Evolutionary conservation across 2,888 invertebrate species (phyloP).

Genomic region (Catocala fraxini): DNA sequence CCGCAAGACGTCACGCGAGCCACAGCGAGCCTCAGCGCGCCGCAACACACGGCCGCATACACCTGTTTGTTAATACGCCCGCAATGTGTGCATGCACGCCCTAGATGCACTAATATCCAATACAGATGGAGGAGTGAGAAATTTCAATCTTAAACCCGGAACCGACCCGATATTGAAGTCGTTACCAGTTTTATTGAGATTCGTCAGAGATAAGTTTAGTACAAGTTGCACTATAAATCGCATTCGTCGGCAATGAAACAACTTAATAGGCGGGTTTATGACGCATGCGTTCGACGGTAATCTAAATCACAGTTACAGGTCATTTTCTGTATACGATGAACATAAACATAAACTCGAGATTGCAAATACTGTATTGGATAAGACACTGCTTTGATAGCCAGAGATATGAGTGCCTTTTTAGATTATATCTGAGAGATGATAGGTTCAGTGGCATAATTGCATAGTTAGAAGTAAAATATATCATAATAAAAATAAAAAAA

Average conservation of each 20-base stretch:
- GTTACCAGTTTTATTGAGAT: slow-evolving; percentile 15
- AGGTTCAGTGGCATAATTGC: too few species aligned
- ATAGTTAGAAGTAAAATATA: too few species aligned
- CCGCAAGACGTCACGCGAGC: slow-evolving; percentile 68
- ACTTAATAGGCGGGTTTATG: slow-evolving; percentile 47
- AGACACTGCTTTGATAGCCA: slow-evolving; percentile 12
- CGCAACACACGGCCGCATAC: slow-evolving; percentile 19
- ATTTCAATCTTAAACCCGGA: slow-evolving; percentile 17
- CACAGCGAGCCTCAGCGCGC: slow-evolving; percentile 20
- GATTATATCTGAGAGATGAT: too few species aligned
- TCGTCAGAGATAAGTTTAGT: slow-evolving; percentile 27
- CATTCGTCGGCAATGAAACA: slow-evolving; percentile 44
- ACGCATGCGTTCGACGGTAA: slow-evolving; percentile 54
- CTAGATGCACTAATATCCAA: slow-evolving; percentile 24
- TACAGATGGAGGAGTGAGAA: slow-evolving; percentile 5
- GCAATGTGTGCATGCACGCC: slow-evolving; percentile 26
- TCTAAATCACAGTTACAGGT: slow-evolving; percentile 59
- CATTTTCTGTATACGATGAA: slow-evolving; percentile 46
- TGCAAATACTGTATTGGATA: slow-evolving; percentile 34
- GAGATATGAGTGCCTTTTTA: too few species aligned
- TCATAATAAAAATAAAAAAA: too few species aligned
- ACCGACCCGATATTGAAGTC: slow-evolving; percentile 31
- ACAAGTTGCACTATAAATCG: slow-evolving; percentile 29
- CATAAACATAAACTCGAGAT: slow-evolving; percentile 24
- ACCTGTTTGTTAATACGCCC: slow-evolving; percentile 21